Evolutionary conservation across 2,888 invertebrate genomes (phyloP).

Genomic region (Craniophora ligustri): DNA sequence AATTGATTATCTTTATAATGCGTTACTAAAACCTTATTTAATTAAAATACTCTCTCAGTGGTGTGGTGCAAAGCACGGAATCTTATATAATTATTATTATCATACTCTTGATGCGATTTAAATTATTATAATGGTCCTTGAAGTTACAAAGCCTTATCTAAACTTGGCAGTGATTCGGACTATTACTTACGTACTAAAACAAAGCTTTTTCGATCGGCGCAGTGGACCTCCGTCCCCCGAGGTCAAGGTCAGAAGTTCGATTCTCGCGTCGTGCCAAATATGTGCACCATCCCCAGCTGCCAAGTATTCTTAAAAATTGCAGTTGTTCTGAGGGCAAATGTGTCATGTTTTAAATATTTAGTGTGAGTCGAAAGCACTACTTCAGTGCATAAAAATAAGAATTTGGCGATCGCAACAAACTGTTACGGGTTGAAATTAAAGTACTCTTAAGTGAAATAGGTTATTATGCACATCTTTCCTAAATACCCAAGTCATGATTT

Average conservation of each 20-base stretch:
- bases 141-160: background rate
- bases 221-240: constrained; percentile 12
- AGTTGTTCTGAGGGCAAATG: constrained; percentile 22
- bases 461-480: too few relatives aligned
- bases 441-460: too few relatives aligned
- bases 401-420: background rate
- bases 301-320: constrained; percentile 37
- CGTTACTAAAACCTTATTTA: too few relatives aligned
- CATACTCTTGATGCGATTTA: too few relatives aligned
- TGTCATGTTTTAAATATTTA: constrained; percentile 12
- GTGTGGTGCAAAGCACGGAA: too few relatives aligned
- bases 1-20: too few relatives aligned
- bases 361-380: background rate
- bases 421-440: too few relatives aligned
- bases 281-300: constrained; percentile 26
- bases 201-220: constrained; percentile 18
- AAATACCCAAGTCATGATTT: too few relatives aligned
- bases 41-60: too few relatives aligned
- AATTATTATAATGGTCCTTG: background rate
- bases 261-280: constrained; percentile 36
- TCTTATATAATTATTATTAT: too few relatives aligned
- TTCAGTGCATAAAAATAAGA: background rate
- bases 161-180: constrained; percentile 27
- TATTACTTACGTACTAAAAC: constrained; percentile 9
- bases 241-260: constrained; percentile 33